Evolutionary conservation across 2,888 invertebrate species (phyloP), one percentile per base, ranked within the genome.

Genomic region (Rhagonycha lutea): DNA sequence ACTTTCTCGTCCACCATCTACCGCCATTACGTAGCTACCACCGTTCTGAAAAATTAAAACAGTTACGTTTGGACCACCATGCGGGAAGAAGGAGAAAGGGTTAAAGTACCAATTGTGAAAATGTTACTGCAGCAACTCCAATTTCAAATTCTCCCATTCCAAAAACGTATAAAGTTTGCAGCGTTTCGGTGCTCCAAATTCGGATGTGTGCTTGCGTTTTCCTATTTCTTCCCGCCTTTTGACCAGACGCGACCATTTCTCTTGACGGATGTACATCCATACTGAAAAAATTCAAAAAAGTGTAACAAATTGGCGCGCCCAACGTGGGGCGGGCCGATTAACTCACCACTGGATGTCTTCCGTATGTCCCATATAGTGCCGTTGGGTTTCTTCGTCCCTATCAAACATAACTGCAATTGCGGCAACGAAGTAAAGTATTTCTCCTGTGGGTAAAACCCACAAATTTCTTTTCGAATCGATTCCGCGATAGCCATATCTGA

Each of bases 371-470:
- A 91, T 92, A 84, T 98, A 98, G 86, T 97, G 97, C 79, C 97
- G 89, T 89, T 98, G 98, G 0, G 94, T 91, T 84, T 96, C 96
- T 86, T 95, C 95, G 78, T 95, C 94, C 68, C 95, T 91, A 86
- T 97, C 96, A 85, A 94, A 95, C 88, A 98, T 91, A 28, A 98
- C 93, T 0, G 96, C 97, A 0, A 97, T 95, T 0, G 97, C 95
- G 0, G 96, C 96, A n/a, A 97, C 97, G 85, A 94, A 96, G 87
- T 97, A 98, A 61, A 97, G 89, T 9, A 98, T 90, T 87, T 98
- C 98, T 0, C 98, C 98, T 0, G 97, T 97, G 0, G 97, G 97
- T 72, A 98, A 89, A 26, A 96, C 95, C 94, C 97, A 96, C 32
- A 98, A 90, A 88, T 98, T 98, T 81, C 94, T 92, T 11, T 95